phyloP scores from a whole-genome alignment of 2,888 invertebrate species.

The Melinaea menophilus region DNA sequence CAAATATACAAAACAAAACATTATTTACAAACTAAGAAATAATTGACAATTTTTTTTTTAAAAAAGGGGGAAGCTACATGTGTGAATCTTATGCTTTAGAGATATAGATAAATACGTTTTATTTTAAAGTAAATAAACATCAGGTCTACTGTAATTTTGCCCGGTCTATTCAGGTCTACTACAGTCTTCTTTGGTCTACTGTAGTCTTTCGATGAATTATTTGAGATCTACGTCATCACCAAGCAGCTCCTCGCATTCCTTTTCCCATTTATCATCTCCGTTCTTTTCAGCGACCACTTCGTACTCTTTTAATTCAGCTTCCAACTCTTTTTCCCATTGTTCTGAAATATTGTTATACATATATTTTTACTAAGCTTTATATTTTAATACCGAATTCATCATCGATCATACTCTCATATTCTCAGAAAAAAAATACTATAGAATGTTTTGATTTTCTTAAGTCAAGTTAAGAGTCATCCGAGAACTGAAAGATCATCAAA shows the following conservation, averaged over 20 bases:
- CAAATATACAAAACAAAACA: background rate
- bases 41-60: constrained; percentile 16
- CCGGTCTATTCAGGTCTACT: constrained; percentile 15
- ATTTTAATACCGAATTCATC: background rate
- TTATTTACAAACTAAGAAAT: constrained; percentile 25
- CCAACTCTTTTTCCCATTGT: constrained; percentile 97
- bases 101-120: no score
- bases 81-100: background rate
- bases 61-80: constrained; percentile 9
- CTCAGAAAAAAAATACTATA: no score
- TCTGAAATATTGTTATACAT: constrained; percentile 75
- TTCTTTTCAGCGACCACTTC: constrained; percentile 85
- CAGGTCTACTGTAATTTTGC: background rate
- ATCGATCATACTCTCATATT: no score
- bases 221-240: constrained; percentile 80
- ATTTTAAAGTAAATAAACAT: background rate
- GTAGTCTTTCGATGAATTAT: constrained; percentile 47
- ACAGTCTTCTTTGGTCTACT: constrained; percentile 13
- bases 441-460: constrained; percentile 8
- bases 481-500: background rate
- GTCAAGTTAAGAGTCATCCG: background rate
- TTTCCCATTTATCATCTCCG: constrained; percentile 80
- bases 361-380: background rate
- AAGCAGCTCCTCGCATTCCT: constrained; percentile 83
- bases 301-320: constrained; percentile 96